Evolutionary conservation across 2,113 vertebrate species (phyloP).

Genomic region (Eleginops maclovinus): DNA sequence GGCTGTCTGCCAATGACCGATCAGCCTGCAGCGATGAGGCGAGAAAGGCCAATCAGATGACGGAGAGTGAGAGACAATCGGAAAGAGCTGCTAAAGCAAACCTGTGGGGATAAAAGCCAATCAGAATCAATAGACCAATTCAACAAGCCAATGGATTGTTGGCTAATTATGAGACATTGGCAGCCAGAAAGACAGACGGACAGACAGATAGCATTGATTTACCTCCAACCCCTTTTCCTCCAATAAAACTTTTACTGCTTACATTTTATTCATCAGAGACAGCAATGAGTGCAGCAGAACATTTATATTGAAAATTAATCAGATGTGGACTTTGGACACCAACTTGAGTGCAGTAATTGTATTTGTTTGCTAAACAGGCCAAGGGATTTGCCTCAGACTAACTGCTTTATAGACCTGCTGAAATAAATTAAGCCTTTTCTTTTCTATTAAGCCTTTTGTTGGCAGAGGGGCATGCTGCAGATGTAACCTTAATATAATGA

Average conservation of each 20-base stretch:
- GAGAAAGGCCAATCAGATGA: constrained; percentile 39
- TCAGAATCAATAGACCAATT: constrained; percentile 45
- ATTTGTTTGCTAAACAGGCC: constrained; percentile 42
- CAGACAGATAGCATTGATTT: constrained; percentile 36
- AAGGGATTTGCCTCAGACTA: constrained; percentile 26
- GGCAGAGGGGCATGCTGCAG: not conserved
- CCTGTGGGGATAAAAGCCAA: constrained; percentile 49
- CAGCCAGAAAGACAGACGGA: constrained; percentile 26
- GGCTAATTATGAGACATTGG: constrained; percentile 48
- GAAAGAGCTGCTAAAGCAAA: constrained; percentile 31
- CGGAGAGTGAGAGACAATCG: constrained; percentile 13
- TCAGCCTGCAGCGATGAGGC: constrained; percentile 17
- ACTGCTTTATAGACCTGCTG: constrained; percentile 27
- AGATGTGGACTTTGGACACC: constrained; percentile 31
- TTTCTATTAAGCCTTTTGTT: not conserved
- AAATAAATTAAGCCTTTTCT: constrained; percentile 36
- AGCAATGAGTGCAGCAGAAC: constrained; percentile 10
- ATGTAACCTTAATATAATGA: not conserved
- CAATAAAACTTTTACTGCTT: constrained; percentile 31
- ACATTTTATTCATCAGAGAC: constrained; percentile 28
- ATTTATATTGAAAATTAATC: constrained; percentile 45
- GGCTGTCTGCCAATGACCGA: constrained; percentile 48
- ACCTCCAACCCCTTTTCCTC: constrained; percentile 33
- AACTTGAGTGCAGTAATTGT: constrained; percentile 26
- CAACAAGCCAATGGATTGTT: constrained; percentile 42